Conservation (phyloP, 2,888 invertebrate species). For the Polydrusus cervinus region DNA sequence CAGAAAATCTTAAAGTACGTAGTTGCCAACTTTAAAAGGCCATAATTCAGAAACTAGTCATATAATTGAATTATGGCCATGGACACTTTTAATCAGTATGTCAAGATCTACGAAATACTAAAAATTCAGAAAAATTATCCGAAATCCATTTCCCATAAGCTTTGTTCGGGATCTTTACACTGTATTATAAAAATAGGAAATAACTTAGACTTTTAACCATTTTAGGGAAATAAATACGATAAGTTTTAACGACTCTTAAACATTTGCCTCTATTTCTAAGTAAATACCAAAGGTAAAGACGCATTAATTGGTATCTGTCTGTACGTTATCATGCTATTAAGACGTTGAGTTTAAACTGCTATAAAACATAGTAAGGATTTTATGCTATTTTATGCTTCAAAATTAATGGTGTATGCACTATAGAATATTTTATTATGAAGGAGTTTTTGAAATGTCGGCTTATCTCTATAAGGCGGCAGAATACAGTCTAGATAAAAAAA, state of each 20-base stretch:
- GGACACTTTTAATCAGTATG: too few species aligned
- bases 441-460: slow-evolving; percentile 20
- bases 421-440: slow-evolving; percentile 10
- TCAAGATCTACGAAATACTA: too few species aligned
- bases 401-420: slow-evolving; percentile 36
- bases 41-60: too few species aligned
- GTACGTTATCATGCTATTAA: slow-evolving; percentile 61
- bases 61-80: too few species aligned
- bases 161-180: too few species aligned
- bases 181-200: not conserved
- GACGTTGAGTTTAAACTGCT: slow-evolving; percentile 35
- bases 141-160: too few species aligned
- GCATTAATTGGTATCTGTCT: slow-evolving; percentile 72
- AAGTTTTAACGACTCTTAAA: slow-evolving; percentile 47
- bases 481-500: too few species aligned
- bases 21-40: too few species aligned
- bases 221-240: slow-evolving; percentile 29
- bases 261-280: slow-evolving; percentile 56
- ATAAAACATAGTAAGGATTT: slow-evolving; percentile 37
- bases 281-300: slow-evolving; percentile 61
- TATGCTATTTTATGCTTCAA: slow-evolving; percentile 34
- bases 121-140: too few species aligned
- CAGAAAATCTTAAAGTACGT: too few species aligned
- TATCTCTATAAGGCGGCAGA: not conserved
- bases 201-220: not conserved